Base-by-base conservation (phyloP, 2,113 vertebrate species). In the Hemiscyllium ocellatum region DNA sequence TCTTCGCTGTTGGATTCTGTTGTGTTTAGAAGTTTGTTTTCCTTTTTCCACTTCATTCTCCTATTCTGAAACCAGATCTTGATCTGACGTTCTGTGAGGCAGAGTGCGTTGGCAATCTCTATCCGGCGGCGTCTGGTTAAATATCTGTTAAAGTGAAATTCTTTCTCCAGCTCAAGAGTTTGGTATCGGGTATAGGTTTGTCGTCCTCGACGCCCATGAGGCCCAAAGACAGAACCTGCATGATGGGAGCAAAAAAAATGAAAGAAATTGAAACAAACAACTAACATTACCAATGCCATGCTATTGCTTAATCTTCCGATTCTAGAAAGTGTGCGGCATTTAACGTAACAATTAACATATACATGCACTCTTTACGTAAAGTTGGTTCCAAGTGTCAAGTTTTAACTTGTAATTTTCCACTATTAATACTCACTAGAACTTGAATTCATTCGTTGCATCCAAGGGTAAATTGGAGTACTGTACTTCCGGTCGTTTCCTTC, bases 41-140 rank as follows among this genome's bases (percentile, higher is more conserved):
- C 98, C 96, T 98, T 98, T 97, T 98, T 98, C 98, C 98, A 98
- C 96, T 98, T 98, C 98, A 98, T 98, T 96, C 98, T 97, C 96
- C 98, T 98, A 96, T 98, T 98, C 97, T 98, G 98, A 97, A 98
- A 98, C 98, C 98, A 98, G 97, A 98, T 98, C 97, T 98, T 98
- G 97, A 98, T 98, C 97, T 98, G 98, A 97, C 98, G 97, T 97
- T 98, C 98, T 95, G 98, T 98, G 96, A 98, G 97, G 97, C 98
- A 98, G 96, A 98, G 98, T 95, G 98, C 98, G 78, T 98, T 98
- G 96, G 98, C 98, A 96, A 98, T 98, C 97, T 98, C 98, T 97
- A 98, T 98, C 96, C 98, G 98, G 97, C 98, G 98, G 96, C 98
- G 97, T 96, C 98, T 97, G 65, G 98, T 98, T 97, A 98, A 97